phyloP scores from a whole-genome alignment of 2,113 vertebrate species.

The zebrafish (Danio rerio) region DNA sequence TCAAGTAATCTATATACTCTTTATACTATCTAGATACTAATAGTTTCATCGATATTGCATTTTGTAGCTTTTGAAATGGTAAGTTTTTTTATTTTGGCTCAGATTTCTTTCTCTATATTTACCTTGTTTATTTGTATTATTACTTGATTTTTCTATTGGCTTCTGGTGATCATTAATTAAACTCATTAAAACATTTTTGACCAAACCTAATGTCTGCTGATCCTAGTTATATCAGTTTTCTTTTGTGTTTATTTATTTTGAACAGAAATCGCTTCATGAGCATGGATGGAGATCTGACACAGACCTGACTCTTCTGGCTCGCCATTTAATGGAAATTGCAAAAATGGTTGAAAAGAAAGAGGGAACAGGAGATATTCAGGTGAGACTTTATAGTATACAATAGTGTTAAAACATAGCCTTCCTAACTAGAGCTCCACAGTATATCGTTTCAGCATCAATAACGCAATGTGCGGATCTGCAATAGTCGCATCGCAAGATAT shows the following conservation, averaged over 20 bases:
- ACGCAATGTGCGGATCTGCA: no score
- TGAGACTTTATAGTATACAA: not conserved
- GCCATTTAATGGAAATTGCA: constrained; percentile 72
- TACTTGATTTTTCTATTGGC: not conserved
- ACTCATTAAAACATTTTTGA: not conserved
- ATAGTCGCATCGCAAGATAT: no score
- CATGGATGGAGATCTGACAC: constrained; percentile 52
- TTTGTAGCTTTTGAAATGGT: not conserved
- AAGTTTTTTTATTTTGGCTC: not conserved
- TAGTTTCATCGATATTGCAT: not conserved
- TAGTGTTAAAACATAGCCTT: no score
- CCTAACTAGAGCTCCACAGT: no score
- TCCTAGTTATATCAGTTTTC: not conserved
- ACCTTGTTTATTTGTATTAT: no score
- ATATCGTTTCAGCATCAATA: no score
- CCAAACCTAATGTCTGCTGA: not conserved
- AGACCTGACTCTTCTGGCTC: constrained; percentile 67
- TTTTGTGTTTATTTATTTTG: not conserved
- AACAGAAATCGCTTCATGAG: constrained; percentile 64
- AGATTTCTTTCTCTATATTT: not conserved
- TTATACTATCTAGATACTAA: not conserved
- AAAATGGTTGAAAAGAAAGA: constrained; percentile 64
- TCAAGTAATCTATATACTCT: not conserved
- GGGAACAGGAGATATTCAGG: constrained; percentile 69
- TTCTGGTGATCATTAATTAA: not conserved